These are phyloP conservation scores for Cranoglanis bouderius DNA, from an alignment of 2,113 vertebrate species.

Conservation along the genomic window DNA sequence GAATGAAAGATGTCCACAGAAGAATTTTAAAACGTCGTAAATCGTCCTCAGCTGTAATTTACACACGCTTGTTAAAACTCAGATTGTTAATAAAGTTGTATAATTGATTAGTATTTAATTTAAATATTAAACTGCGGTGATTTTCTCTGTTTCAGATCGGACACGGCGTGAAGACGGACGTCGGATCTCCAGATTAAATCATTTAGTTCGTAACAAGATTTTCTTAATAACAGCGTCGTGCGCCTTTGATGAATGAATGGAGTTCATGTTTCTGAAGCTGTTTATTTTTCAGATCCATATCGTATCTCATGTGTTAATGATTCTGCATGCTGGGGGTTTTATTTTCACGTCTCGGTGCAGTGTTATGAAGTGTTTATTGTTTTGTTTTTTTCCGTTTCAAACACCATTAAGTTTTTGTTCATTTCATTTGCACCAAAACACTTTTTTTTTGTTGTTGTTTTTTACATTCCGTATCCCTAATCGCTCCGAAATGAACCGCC, in stretches of 20 bases:
- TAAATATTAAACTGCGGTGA: not conserved
- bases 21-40: too few relatives aligned
- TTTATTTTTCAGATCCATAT: not conserved
- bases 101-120: not conserved
- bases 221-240: not conserved
- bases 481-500: not conserved
- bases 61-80: too few relatives aligned
- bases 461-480: not conserved
- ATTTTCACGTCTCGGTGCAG: not conserved
- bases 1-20: too few relatives aligned
- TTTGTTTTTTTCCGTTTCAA: not conserved
- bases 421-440: not conserved
- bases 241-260: not conserved
- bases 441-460: not conserved
- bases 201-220: not conserved
- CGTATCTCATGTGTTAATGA: not conserved
- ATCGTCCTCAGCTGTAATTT: too few relatives aligned
- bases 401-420: not conserved
- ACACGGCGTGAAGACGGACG: conserved; percentile 17
- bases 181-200: not conserved
- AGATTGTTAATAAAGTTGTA: not conserved
- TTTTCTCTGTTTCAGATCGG: conserved; percentile 31
- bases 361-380: not conserved
- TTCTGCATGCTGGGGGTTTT: not conserved
- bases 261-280: not conserved